These are phyloP conservation scores for Rhinella marina DNA, from an alignment of 2,797 vertebrate species.

Conservation along the genomic window DNA sequence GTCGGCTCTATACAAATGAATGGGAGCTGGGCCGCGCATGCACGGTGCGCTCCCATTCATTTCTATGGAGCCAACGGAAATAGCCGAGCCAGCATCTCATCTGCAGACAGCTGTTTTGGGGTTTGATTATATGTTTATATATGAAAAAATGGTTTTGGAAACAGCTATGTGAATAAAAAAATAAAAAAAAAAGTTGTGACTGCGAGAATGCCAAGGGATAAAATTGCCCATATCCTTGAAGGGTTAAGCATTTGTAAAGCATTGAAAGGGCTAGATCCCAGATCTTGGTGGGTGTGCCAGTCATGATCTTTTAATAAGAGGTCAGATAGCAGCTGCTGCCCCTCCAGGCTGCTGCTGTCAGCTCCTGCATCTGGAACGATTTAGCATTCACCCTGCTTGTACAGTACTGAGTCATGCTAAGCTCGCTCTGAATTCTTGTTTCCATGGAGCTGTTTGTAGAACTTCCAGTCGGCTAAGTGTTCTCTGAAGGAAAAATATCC, in stretches of 20 bases:
- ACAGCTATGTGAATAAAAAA: background rate
- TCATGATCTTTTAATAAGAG: constrained; percentile 51
- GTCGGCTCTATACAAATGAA: too few species aligned
- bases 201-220: background rate
- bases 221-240: background rate
- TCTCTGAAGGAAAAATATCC: constrained; percentile 50
- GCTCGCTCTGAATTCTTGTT: constrained; percentile 62
- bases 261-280: background rate
- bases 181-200: background rate
- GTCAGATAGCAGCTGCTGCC: constrained; percentile 63
- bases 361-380: constrained; percentile 52
- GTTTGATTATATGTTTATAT: too few species aligned
- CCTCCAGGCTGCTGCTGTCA: constrained; percentile 54
- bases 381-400: constrained; percentile 62
- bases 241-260: background rate
- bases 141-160: background rate
- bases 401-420: constrained; percentile 60
- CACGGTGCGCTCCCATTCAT: too few species aligned
- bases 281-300: constrained; percentile 6
- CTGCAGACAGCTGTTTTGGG: too few species aligned
- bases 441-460: constrained; percentile 61
- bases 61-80: too few species aligned
- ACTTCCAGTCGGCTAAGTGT: constrained; percentile 49
- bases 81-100: too few species aligned
- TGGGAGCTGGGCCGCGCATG: too few species aligned